Base-by-base conservation (phyloP, 2,797 vertebrate species). In the Phataginus tetradactyla region DNA sequence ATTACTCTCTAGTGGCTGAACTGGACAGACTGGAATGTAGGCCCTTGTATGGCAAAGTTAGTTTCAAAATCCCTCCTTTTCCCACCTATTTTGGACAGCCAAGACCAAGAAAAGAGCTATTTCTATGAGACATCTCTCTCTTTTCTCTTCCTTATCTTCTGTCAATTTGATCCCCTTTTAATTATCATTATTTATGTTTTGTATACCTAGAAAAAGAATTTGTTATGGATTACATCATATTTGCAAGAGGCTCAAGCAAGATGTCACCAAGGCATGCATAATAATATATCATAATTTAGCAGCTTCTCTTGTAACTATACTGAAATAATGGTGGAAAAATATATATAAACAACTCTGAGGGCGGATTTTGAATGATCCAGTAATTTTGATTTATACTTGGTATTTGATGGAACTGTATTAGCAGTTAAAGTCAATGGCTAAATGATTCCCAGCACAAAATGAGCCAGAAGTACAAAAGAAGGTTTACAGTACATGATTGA, bases 371-470 rank as follows among this genome's bases (percentile, higher is more conserved):
- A 98, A 98, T 96, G 98, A 98, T 98, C 97, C 96, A 94, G 98
- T 98, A 98, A 98, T 98, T 98, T 97, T 99, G 98, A 99, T 99
- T 98, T 99, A 98, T 98, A 53, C 97, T 98, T 98, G 94, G 97
- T 97, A 96, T 98, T 98, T 98, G 78, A 88, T 96, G 98, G 96
- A 97, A 96, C 97, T 98, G 97, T 97, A 98, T 98, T 98, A 98
- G 98, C 97, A 97, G 98, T 98, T 98, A 97, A 97, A 98, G 97
- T 98, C 98, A 98, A 91, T 97, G 96, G 96, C 96, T 98, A 98
- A 98, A 98, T 53, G 97, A 98, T 98, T 97, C 98, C 96, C 92
- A 91, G 97, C 94, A 89, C 97, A 96, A 96, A 97, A 97, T 45
- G 95, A 98, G 92, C 74, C 95, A 95, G 96, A 97, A 98, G 97